These are phyloP conservation scores for Leptarthrus brevirostris DNA, from an alignment of 2,888 invertebrate species.

Conservation along the genomic window DNA sequence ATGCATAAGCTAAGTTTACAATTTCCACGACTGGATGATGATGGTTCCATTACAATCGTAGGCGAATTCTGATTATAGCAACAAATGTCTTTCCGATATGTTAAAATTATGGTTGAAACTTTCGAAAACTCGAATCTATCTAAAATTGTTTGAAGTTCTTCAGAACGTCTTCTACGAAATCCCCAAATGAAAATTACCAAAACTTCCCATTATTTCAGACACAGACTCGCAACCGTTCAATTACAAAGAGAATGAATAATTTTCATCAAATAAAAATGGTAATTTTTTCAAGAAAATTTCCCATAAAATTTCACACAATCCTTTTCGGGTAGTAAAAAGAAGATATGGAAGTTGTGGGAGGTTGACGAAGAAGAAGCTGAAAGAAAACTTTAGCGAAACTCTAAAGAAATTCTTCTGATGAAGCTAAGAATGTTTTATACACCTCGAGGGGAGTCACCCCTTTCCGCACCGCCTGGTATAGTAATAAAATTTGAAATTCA, in stretches of 20 bases:
- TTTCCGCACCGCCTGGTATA: background rate
- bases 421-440: conserved; percentile 14
- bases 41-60: too few relatives aligned
- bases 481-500: conserved; percentile 22
- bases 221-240: background rate
- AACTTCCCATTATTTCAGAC: background rate
- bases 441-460: background rate
- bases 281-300: conserved; percentile 2
- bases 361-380: background rate
- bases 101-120: too few relatives aligned
- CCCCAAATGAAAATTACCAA: conserved; percentile 9
- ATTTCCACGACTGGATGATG: too few relatives aligned
- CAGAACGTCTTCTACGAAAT: background rate
- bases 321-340: background rate
- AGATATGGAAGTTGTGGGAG: too few relatives aligned
- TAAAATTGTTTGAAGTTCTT: too few relatives aligned
- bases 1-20: too few relatives aligned
- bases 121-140: too few relatives aligned
- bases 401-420: background rate
- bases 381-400: conserved; percentile 13
- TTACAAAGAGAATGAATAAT: background rate
- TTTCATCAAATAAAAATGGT: conserved; percentile 23
- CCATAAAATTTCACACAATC: conserved; percentile 19
- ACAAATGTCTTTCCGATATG: too few relatives aligned
- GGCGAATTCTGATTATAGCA: too few relatives aligned